Evolutionary conservation across 2,113 vertebrate species (phyloP), one percentile per base, ranked within the genome.

Genomic region (Dinomys branickii): DNA sequence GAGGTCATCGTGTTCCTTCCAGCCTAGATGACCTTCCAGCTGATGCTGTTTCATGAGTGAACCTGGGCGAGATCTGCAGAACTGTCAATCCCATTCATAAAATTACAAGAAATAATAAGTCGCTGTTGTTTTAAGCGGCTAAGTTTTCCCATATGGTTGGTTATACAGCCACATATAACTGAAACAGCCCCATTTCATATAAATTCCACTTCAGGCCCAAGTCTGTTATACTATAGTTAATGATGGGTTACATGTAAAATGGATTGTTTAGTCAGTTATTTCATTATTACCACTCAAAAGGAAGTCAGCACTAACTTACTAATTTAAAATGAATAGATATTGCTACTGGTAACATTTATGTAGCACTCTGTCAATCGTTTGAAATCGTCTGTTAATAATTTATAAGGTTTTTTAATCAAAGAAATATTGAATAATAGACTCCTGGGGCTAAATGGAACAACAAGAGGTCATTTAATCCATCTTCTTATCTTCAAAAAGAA

Each of bases 351-450:
- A 96, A 92, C 58, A 84, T 95, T 95, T 96, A 89, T 85, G 65
- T 78, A 96, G 93, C 80, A 90, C 81, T 95, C 94, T 95, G 61
- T 91, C 97, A 96, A 94, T 93, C 90, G 83, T 94, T 97, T 91
- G 84, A 95, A 96, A 96, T 73, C 87, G 93, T 73, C 75, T 78
- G 14, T 97, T 97, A 97, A 98, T 98, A 97, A 97, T 96, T 97
- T 92, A 97, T 88, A 82, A 91, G 93, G 50, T 95, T 97, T 97
- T 96, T 95, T 44, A 97, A 96, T 97, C 86, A 94, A 95, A 94
- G 95, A 94, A 96, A 82, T 93, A 85, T 90, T 91, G 93, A 97
- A 77, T 94, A 90, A 93, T 93, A 94, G 86, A 89, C 96, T 95
- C 86, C 75, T 80, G 91, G 87, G 94, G 71, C 92, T 97, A 82